Conservation (phyloP, 2,888 invertebrate genomes). For the Hydropsyche betteni region DNA sequence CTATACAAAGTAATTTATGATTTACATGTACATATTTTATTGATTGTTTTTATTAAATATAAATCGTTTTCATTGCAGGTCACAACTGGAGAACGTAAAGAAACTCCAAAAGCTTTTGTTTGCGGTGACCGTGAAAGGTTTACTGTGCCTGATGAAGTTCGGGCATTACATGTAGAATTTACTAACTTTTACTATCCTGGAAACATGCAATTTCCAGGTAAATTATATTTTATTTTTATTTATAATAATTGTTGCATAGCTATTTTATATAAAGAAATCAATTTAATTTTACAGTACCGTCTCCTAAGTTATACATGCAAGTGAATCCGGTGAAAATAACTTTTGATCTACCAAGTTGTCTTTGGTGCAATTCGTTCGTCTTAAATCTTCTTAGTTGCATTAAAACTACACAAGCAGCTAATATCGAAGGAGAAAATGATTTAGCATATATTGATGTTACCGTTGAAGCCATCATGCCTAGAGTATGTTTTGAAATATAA, state of each 20-base stretch:
- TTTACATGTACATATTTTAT: constrained; percentile 24
- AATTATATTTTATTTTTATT: not conserved
- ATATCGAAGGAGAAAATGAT: constrained; percentile 51
- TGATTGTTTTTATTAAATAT: no score
- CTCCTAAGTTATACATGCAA: constrained; percentile 91
- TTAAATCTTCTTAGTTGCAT: constrained; percentile 86
- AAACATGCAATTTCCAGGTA: constrained; percentile 87
- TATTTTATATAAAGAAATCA: not conserved
- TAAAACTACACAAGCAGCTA: constrained; percentile 62
- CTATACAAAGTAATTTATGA: constrained; percentile 83
- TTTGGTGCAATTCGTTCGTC: constrained; percentile 95
- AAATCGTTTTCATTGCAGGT: constrained; percentile 56
- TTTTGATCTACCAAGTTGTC: constrained; percentile 86
- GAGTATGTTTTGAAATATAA: constrained; percentile 66
- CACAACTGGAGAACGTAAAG: constrained; percentile 58
- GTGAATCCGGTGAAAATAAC: constrained; percentile 89
- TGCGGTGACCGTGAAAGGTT: constrained; percentile 80
- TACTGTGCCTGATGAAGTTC: constrained; percentile 88
- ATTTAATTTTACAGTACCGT: constrained; percentile 76
- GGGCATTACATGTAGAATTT: constrained; percentile 94
- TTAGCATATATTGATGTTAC: constrained; percentile 80
- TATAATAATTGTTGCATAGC: not conserved
- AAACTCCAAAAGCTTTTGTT: constrained; percentile 53
- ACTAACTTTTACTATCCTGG: constrained; percentile 97
- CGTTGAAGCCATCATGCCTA: constrained; percentile 92